Conservation (phyloP, 2,113 vertebrate species). For the Tachycineta bicolor region DNA sequence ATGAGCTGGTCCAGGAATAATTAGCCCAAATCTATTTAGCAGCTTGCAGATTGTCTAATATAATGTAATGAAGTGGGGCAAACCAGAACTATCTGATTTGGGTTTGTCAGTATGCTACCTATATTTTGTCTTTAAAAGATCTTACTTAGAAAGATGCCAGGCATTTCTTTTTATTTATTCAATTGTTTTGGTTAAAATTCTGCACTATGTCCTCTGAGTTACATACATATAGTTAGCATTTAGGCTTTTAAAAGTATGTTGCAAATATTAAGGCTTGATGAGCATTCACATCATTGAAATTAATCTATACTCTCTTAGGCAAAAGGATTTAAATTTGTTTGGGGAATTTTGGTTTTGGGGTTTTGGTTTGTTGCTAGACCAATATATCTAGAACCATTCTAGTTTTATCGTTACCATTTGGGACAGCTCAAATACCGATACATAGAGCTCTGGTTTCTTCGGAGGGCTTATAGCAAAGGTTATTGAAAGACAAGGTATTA, state of each 20-base stretch:
- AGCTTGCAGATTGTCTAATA: neutral
- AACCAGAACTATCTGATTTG: neutral
- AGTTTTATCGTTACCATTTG: neutral
- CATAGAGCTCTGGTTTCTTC: too few species aligned
- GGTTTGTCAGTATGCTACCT: neutral
- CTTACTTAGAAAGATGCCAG: neutral
- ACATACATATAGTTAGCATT: neutral
- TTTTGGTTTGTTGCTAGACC: neutral
- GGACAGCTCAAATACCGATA: too few species aligned
- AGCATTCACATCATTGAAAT: neutral
- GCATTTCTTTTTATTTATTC: neutral
- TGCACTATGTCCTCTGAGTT: neutral
- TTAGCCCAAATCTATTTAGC: constrained; percentile 48
- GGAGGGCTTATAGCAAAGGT: too few species aligned
- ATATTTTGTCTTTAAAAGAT: neutral
- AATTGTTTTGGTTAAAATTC: neutral
- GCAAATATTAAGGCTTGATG: neutral
- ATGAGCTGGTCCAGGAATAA: constrained; percentile 13
- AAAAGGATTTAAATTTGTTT: neutral
- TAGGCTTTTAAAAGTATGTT: neutral
- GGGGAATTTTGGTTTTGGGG: neutral
- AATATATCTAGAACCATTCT: neutral
- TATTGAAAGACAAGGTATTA: too few species aligned
- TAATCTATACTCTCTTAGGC: neutral
- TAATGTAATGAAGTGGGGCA: neutral